Evolutionary conservation across 1,140 invertebrate genomes (phyloP), one percentile per base, ranked within the genome.

Genomic region (Diorhabda sublineata): DNA sequence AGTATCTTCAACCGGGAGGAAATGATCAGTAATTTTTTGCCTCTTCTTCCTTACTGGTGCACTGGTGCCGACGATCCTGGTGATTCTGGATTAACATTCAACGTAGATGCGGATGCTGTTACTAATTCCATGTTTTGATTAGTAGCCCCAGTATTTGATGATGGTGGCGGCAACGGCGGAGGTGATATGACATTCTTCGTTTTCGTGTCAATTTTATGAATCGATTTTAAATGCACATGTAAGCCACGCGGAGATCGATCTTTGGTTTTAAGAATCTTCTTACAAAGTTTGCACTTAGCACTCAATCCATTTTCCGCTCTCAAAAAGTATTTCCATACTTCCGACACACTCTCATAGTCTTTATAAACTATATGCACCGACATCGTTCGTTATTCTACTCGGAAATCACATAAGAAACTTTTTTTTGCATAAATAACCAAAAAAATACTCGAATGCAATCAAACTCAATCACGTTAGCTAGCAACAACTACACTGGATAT

Each of bases 231-330:
- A 66, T 66, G 65, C n/a, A 66, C 65, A 66, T 66, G 65, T 43
- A 66, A 59, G 9, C 65, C 65, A 58, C 57, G 26, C 26, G 57
- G 52, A 58, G 57, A 66, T 58, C 57, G 52, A 58, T 58, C 65
- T 66, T 58, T 66, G 65, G 65, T 58, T 66, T 66, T 66, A 66
- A 66, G 52, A 66, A 66, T 66, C 57, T 58, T 58, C 65, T 66
- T 66, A 59, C 65, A 66, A 58, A 66, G 42, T 59, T 66, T 41
- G 57, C 65, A 66, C 57, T 66, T 58, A 45, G 65, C 65, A 58
- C 56, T 66, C 56, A 58, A 59, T 58, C 65, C 65, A 41, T 66
- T 59, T 66, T 66, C 65, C 5, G 65, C 52, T 59, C 57, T 66
- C 9, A 45, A 59, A 66, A 66, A 66, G 65, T 66, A 66, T 66